Evolutionary conservation across 2,888 invertebrate genomes (phyloP).

Genomic region (Volucella zonaria): DNA sequence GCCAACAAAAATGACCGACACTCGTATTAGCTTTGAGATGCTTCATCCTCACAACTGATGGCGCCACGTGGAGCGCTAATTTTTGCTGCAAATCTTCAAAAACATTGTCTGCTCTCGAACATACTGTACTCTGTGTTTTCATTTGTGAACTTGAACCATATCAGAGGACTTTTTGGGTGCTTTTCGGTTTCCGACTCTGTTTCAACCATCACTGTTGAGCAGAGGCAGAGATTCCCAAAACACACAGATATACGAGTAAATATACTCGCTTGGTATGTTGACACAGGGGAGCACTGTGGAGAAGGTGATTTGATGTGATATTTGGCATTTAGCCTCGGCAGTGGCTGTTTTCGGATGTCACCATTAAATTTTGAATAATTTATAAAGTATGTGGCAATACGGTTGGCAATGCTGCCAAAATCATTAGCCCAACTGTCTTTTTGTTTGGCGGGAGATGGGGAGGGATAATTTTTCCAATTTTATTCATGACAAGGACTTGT

Average conservation of each 20-base stretch:
- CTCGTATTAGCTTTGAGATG: slow-evolving; percentile 25
- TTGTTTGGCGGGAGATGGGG: too few species aligned
- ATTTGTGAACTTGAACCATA: slow-evolving; percentile 19
- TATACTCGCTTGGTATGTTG: too few species aligned
- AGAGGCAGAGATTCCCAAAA: slow-evolving; percentile 4
- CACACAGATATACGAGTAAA: not conserved
- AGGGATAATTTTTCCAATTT: not conserved
- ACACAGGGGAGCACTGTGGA: not conserved
- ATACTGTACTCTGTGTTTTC: not conserved
- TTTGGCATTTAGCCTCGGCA: slow-evolving; percentile 53
- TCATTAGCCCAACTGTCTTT: not conserved
- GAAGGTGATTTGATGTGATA: not conserved
- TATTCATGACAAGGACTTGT: not conserved
- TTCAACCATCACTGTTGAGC: slow-evolving; percentile 13
- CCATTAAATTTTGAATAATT: slow-evolving; percentile 42
- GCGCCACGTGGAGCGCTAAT: not conserved
- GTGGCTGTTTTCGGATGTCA: slow-evolving; percentile 64
- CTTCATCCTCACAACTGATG: slow-evolving; percentile 3
- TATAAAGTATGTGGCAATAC: slow-evolving; percentile 30
- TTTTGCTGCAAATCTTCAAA: not conserved
- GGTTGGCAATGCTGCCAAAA: slow-evolving; percentile 24
- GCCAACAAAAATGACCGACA: slow-evolving; percentile 41
- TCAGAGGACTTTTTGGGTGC: not conserved
- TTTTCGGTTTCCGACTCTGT: not conserved
- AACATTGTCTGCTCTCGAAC: not conserved